Evolutionary conservation across 2,797 vertebrate genomes (phyloP).

Genomic region (Pterois miles): DNA sequence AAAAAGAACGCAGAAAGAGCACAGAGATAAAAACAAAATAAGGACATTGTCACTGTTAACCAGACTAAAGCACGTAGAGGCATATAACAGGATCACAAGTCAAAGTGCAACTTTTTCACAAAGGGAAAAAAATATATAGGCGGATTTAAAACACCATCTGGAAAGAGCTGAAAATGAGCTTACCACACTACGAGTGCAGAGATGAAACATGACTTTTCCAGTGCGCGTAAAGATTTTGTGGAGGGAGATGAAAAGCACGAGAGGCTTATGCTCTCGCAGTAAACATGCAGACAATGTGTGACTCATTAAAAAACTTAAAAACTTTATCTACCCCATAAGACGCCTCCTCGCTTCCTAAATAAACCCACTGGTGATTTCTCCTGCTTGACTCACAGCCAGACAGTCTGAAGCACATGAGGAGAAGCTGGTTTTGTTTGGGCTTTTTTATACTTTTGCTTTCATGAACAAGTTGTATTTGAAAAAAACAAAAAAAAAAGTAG

Average conservation of each 20-base stretch:
- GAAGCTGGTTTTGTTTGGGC: slow-evolving; percentile 14
- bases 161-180: slow-evolving; percentile 50
- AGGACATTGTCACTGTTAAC: slow-evolving; percentile 24
- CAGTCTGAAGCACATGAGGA: slow-evolving; percentile 5
- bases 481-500: background rate
- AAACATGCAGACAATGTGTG: slow-evolving; percentile 65
- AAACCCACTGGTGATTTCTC: slow-evolving; percentile 50
- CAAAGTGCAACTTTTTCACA: slow-evolving; percentile 26
- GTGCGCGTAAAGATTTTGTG: slow-evolving; percentile 56
- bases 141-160: slow-evolving; percentile 53
- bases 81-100: slow-evolving; percentile 34
- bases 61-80: slow-evolving; percentile 33
- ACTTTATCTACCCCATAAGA: slow-evolving; percentile 51
- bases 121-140: slow-evolving; percentile 9
- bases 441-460: slow-evolving; percentile 39
- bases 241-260: slow-evolving; percentile 66
- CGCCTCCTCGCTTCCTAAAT: slow-evolving; percentile 57
- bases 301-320: slow-evolving; percentile 65
- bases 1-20: slow-evolving; percentile 16
- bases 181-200: slow-evolving; percentile 56
- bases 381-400: slow-evolving; percentile 48
- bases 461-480: background rate
- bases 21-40: slow-evolving; percentile 33
- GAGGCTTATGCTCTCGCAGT: slow-evolving; percentile 35
- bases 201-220: slow-evolving; percentile 68